Evolutionary conservation across 2,888 invertebrate genomes (phyloP), one percentile per base, ranked within the genome.

Genomic region (Orthosia incerta): DNA sequence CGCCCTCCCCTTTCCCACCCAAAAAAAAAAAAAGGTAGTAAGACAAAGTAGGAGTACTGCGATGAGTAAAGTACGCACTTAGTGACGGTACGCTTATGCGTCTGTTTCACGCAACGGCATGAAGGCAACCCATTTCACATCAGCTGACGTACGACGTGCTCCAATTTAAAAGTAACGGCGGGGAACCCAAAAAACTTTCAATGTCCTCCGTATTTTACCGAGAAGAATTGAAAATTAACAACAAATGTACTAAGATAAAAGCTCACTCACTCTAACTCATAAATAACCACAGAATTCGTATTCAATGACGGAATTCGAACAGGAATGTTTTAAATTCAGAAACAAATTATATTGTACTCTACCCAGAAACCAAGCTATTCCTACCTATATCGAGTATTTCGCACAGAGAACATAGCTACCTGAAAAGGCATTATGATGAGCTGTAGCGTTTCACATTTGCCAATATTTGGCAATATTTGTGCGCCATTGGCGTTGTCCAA

Each of bases 401-500:
- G 11, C 56, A 55, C 31, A 53, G 39, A 57, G 50, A 46, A 39
- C 26, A 62, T 62, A 26, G 18, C 26, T 31, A 31, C 4, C 59
- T 26, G 45, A 64, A 55, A 46, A 16, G 51, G 45, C 59, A 70
- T 71, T 74, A 71, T 60, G 48, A 55, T 57, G 55, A 45, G 56
- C 65, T 62, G 55, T 56, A 57, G 56, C 20, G 53, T 31, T 79
- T 60, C 65, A 66, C 62, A 45, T 71, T 75, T 55, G 16, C 50
- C 59, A 71, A 63, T 59, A 79, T 60, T 20, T 26, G 20, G 66
- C 60, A 48, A 66, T n/a, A n/a, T 64, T 57, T 67, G 57, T 65
- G 55, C 65, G 55, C 65, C 71, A 83, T 79, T 81, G 81, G 66
- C 71, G 80, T 75, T 68, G 61, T 75, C 20, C 66, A 71, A 71